Evolutionary conservation across 92 coral and sea anemone species (phyloP).

Genomic region (Meandrina meandrites): DNA sequence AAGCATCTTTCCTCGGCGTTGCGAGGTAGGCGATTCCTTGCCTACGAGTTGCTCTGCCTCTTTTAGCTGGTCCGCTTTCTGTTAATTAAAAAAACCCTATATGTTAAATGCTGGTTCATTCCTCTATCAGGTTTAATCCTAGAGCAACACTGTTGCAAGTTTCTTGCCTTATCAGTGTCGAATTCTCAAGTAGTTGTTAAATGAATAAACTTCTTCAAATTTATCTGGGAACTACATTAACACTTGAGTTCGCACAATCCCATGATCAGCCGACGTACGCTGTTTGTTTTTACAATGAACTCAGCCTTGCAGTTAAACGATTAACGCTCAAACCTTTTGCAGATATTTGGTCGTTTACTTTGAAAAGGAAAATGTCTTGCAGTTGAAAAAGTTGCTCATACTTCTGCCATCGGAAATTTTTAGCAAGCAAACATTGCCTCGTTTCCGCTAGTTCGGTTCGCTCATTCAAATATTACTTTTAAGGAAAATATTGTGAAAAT

Average conservation of each 20-base stretch:
- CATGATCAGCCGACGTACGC: not conserved
- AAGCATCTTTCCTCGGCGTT: slow-evolving; percentile 72
- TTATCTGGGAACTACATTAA: not conserved
- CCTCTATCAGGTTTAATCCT: not conserved
- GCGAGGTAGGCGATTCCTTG: slow-evolving; percentile 59
- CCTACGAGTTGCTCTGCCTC: slow-evolving; percentile 57
- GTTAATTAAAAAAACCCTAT: slow-evolving; percentile 32
- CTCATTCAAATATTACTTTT: not conserved
- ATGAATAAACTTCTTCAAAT: not conserved
- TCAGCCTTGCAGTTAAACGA: not conserved
- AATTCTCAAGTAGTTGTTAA: not conserved
- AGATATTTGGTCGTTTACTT: not conserved
- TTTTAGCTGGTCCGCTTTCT: slow-evolving; percentile 65
- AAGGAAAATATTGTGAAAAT: not conserved
- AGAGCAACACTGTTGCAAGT: not conserved
- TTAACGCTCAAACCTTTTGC: not conserved
- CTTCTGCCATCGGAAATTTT: not conserved
- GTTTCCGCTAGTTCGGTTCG: not conserved
- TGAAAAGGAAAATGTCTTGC: not conserved
- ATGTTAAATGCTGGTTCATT: slow-evolving; percentile 15
- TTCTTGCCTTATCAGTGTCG: slow-evolving; percentile 16
- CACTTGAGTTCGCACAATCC: not conserved
- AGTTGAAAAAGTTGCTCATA: not conserved
- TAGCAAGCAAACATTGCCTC: not conserved
- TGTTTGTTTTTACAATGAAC: not conserved